phyloP scores from a whole-genome alignment of 2,113 vertebrate species.

The Lophius piscatorius region DNA sequence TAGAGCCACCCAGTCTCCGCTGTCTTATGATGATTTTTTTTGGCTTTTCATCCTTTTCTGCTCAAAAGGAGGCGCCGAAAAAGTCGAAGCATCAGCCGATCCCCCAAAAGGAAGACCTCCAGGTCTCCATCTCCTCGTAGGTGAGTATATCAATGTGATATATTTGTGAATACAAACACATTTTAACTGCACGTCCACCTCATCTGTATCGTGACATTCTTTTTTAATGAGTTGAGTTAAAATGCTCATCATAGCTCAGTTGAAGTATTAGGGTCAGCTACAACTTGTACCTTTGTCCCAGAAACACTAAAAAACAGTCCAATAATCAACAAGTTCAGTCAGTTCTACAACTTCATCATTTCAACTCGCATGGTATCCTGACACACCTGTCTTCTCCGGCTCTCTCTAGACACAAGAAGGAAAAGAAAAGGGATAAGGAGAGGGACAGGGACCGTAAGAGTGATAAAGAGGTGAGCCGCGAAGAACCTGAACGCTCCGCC shows the following conservation, averaged over 20 bases:
- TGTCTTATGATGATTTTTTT: neutral
- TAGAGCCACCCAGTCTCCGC: neutral
- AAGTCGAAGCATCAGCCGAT: conserved; percentile 85
- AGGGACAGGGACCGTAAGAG: conserved; percentile 82
- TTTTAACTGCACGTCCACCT: too few relatives aligned
- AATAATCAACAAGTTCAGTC: too few relatives aligned
- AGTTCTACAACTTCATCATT: too few relatives aligned
- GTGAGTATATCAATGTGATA: conserved; percentile 69
- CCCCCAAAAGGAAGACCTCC: conserved; percentile 87
- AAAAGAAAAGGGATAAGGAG: conserved; percentile 95
- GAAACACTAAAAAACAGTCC: too few relatives aligned
- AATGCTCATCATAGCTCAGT: too few relatives aligned
- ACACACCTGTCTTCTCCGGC: neutral
- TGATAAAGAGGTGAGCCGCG: conserved; percentile 82
- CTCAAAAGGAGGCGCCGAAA: conserved; percentile 79
- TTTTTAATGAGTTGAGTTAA: too few relatives aligned
- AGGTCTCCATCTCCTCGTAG: conserved; percentile 90
- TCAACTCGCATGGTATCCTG: too few relatives aligned
- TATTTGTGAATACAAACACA: neutral
- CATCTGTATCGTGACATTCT: too few relatives aligned
- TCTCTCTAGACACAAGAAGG: conserved; percentile 90
- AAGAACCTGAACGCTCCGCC: conserved; percentile 86
- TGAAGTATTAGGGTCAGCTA: too few relatives aligned
- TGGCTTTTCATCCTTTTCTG: neutral
- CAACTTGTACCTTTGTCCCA: too few relatives aligned